Conservation (phyloP, 2,113 vertebrate genomes). For the Empidonax traillii region DNA sequence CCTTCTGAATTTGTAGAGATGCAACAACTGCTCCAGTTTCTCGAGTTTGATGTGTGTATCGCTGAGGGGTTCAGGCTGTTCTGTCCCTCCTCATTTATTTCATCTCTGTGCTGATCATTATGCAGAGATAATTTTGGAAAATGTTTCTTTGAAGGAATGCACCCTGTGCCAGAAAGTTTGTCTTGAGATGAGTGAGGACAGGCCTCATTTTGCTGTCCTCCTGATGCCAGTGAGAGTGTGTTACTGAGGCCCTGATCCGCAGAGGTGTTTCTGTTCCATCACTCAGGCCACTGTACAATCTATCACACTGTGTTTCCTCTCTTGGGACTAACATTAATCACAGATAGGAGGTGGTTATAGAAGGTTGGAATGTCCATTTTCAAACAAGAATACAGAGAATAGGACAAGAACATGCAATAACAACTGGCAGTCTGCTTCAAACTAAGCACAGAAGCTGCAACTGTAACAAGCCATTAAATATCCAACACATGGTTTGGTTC, state of each 20-base stretch:
- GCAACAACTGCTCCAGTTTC: background rate
- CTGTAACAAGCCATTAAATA: background rate
- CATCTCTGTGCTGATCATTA: background rate
- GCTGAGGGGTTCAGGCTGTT: background rate
- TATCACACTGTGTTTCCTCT: background rate
- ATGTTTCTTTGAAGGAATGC: background rate
- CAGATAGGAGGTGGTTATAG: background rate
- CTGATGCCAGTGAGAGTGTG: background rate
- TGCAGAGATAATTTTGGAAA: conserved; percentile 13
- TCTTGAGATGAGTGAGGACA: conserved; percentile 1
- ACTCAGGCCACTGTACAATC: background rate
- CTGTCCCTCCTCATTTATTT: background rate
- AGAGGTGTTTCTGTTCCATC: background rate
- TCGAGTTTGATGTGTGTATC: background rate
- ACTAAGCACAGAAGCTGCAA: background rate
- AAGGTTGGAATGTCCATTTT: background rate
- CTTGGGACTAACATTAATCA: background rate
- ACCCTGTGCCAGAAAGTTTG: background rate
- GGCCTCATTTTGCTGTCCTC: background rate
- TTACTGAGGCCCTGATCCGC: background rate
- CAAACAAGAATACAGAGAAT: background rate
- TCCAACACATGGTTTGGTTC: background rate
- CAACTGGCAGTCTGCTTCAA: background rate
- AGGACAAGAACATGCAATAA: background rate
- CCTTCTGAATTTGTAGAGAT: background rate